Evolutionary conservation across 2,113 vertebrate genomes (phyloP), one percentile per base, ranked within the genome.

Genomic region (Polypterus senegalus): DNA sequence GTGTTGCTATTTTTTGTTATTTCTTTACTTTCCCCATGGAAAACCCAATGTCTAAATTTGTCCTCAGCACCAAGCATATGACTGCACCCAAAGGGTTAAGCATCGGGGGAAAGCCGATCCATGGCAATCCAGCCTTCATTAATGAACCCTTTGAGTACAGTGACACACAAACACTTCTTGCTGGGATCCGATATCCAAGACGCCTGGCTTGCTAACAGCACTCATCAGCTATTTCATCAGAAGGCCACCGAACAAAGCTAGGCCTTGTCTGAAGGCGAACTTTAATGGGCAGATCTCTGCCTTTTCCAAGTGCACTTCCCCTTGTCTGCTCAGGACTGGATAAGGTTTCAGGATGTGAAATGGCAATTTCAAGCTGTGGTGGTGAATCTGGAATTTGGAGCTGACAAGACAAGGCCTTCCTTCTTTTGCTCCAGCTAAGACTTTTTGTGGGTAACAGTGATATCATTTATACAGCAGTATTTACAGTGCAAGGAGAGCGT

Each of bases 121-220:
- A 69, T 69, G 70, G 77, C 73, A 78, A 77, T 73, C 71, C 67
- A 65, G 77, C 71, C 59, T 66, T 76, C 71, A 81, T 81, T 82
- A 76, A 79, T 78, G 76, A 77, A 70, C 75, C 59, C 69, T 70
- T 69, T 58, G 49, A 61, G 65, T 76, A 71, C 74, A 67, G 72
- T 66, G 66, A 76, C 70, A 79, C 74, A 58, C 27, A 27, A 27
- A 27, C 44, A 64, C 51, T 57, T 64, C 69, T 74, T 77, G 77
- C 74, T 80, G 77, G 82, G 79, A 83, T 80, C 73, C 80, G 75
- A 78, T 79, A 75, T 73, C 72, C 72, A 74, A 69, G 57, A 63
- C 68, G 73, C 65, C 73, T 49, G 61, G 65, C 71, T 71, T 62
- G 63, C 71, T 71, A 58, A 48, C 56, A 64, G 58, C 55, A 58